Evolutionary conservation across 2,888 invertebrate species (phyloP).

Genomic region (Gortyna flavago): DNA sequence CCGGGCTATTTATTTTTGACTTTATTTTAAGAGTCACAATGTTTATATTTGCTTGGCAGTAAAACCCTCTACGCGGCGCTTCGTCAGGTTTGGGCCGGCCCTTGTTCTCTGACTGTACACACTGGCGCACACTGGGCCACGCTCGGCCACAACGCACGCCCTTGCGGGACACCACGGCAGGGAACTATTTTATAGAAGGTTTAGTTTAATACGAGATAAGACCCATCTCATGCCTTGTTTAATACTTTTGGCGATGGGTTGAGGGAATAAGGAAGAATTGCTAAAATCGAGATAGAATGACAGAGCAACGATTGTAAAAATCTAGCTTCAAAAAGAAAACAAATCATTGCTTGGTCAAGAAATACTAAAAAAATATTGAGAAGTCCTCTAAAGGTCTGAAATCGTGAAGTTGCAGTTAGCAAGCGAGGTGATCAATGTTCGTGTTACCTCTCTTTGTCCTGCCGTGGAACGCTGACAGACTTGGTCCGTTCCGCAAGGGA

Average conservation of each 20-base stretch:
- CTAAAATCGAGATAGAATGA: not conserved
- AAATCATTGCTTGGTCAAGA: not conserved
- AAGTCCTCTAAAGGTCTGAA: not conserved
- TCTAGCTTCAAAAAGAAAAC: not conserved
- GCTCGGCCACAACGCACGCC: constrained; percentile 27
- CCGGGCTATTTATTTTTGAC: not conserved
- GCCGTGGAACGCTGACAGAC: not conserved
- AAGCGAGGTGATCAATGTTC: not conserved
- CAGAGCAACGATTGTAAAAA: not conserved
- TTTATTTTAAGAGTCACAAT: not conserved
- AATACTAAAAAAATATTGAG: not conserved
- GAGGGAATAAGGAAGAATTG: not conserved
- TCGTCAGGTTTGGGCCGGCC: not conserved
- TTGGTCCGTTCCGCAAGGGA: constrained; percentile 9
- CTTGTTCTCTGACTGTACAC: constrained; percentile 13
- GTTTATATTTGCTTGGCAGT: constrained; percentile 1
- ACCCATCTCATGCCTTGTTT: not conserved
- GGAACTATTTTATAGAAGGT: not conserved
- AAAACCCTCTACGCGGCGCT: too few species aligned
- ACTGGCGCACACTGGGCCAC: constrained; percentile 6
- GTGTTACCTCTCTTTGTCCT: not conserved
- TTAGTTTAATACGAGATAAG: not conserved
- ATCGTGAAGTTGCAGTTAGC: not conserved
- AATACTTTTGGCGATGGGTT: not conserved
- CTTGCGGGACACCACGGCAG: constrained; percentile 5